Evolutionary conservation across 2,797 vertebrate genomes (phyloP), one percentile per base, ranked within the genome.

Genomic region (Acanthornis magna): DNA sequence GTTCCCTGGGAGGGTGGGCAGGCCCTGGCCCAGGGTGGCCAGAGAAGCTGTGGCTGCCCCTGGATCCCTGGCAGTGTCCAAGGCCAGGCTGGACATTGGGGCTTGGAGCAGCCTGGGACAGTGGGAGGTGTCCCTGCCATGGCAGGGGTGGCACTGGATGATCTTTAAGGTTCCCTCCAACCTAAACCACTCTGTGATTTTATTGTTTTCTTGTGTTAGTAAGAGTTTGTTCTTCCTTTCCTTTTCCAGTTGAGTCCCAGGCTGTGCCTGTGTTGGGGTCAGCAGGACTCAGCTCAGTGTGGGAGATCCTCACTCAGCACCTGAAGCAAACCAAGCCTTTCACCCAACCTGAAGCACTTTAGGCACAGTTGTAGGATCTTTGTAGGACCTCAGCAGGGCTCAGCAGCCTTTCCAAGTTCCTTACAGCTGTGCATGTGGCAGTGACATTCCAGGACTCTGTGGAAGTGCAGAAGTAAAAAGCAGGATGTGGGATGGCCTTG

Each of bases 1-100:
- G 0, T 9, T 55, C 10, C 4, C 60, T 74, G 21, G 0, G 3
- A 74, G 25, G 42, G 42, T 25, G 60, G 19, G 10, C 3, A 70
- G 54, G 19, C 4, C 4, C 48, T 77, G 60, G 48, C 38, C 38
- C 38, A 38, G 38, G 38, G 38, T 38, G 38, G 13, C 58, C 80
- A 73, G 68, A 20, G 16, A 3, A 15, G 71, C 82, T 85, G 71
- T 7, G 71, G 62, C 82, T 75, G 71, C 45, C 62, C 45, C 82
- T 84, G 81, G 30, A 60, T 75, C 47, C 72, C 72, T 75, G 62
- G 60, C 14, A 34, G 36, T 66, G 81, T 1, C 61, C 71, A 17
- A 66, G 53, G 53, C 43, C 71, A 75, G 62, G 45, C 0, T 85
- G 71, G 51, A 17, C 76, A 57, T 0, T 16, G 47, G 54, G 82